Base-by-base conservation (phyloP, 1,140 invertebrate genomes). In the Microplitis demolitor region DNA sequence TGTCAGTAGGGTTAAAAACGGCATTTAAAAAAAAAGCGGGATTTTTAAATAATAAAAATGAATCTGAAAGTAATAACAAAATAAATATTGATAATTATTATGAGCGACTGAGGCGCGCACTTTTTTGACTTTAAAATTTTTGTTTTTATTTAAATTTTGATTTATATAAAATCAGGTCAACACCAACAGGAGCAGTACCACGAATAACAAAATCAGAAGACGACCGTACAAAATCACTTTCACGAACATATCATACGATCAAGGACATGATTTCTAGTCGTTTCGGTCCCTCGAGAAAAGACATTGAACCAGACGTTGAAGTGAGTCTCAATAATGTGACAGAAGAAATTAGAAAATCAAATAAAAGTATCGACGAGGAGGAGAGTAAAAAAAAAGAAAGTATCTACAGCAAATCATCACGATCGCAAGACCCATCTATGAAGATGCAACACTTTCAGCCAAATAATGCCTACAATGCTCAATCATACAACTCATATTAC, bases 191-290 rank as follows among this genome's bases (percentile, higher is more conserved):
- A 71, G 77, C 79, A 6, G 78, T 80, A 14, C 71, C 81, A 64
- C 82, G 78, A 72, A 72, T 77, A 4, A 63, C 76, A 45, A 86
- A 85, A 61, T 74, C 78, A 16, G 84, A 86, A 34, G 90, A 90
- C 6, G 91, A 91, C 75, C 90, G 89, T 73, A 88, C 88, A 24
- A 92, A 92, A 81, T 89, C 90, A 3, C 88, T 92, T 58, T 91
- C 90, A 53, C 92, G 93, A 82, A 95, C 93, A 0, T 95, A 95
- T 80, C 92, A 94, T 79, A 93, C 93, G 24, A 90, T 95, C 68
- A 95, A 94, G 87, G 93, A 94, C 80, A 94, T 95, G 88, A 93
- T 95, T 78, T 94, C 93, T 4, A 94, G 91, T 84, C 91, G 92
- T 80, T 95, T 95, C 81, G 92, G 92, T 0, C 83, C 84, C 78